Base-by-base conservation (phyloP, 2,113 vertebrate genomes). In the Macquaria ambigua region DNA sequence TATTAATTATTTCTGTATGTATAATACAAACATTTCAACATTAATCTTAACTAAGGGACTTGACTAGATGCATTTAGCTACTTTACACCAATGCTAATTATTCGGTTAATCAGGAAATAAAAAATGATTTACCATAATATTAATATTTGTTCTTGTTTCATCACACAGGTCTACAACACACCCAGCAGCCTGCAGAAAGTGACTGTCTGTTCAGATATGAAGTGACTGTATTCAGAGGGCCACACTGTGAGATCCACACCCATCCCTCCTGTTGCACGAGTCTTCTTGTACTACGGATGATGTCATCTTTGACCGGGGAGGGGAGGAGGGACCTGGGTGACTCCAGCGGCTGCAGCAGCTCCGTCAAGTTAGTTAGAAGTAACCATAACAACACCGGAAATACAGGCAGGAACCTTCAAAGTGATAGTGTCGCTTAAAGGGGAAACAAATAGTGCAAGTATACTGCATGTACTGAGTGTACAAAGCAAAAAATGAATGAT, bases 251-350 rank as follows among this genome's bases (percentile, higher is more conserved):
- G 66, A 77, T 83, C 86, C 87, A 89, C 89, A 81, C 90, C 90
- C 87, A 90, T 66, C 64, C 83, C 88, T 93, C 91, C 88, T 93
- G 90, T 91, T 93, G 90, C 92, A 83, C 66, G 86, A 84, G 73
- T 84, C 61, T 23, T 62, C 74, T 66, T 77, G 82, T 86, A 89
- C 81, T 92, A 85, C 72, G 52, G 85, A 94, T 95, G 92, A 95
- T 93, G 94, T 95, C 93, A 94, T 94, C 88, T 85, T 87, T 87
- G 79, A 86, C 85, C 77, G 72, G 53, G 50, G 72, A 86, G 46
- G 48, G 82, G 82, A 70, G 92, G 89, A 78, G 93, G 85, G 86
- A 83, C 88, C 80, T 59, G 76, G 71, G 82, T 74, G 85, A 82
- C 80, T 87, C 81, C 53, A 79, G 85, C 74, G 80, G 87, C 84